A percentile compares a stretch with the other conserved stretches of the same genome.
Conservation (phyloP, 2,797 vertebrate genomes). For the Trachurus trachurus region DNA sequence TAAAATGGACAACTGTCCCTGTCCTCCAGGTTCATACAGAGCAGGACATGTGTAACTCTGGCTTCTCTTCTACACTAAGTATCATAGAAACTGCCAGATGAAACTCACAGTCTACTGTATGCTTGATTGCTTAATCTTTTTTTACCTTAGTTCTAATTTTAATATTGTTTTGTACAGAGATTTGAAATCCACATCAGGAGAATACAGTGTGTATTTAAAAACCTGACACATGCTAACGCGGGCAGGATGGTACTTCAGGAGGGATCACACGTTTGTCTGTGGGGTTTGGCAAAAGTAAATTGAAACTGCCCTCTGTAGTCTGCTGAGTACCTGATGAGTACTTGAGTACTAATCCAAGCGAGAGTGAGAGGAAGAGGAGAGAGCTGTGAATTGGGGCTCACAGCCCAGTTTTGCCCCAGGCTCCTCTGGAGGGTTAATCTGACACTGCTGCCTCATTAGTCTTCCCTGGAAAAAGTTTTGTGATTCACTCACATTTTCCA, state of each 20-base stretch:
- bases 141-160: too few species aligned
- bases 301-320: background rate
- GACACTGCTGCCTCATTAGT: constrained; percentile 14
- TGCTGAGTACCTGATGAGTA: constrained; percentile 3
- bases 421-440: background rate
- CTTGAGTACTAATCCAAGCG: background rate
- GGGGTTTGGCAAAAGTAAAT: constrained; percentile 4
- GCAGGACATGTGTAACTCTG: too few species aligned
- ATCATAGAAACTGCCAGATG: too few species aligned
- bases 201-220: constrained; percentile 11
- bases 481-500: constrained; percentile 2
- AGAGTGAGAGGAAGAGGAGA: background rate
- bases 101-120: too few species aligned
- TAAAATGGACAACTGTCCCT: too few species aligned
- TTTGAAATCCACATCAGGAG: background rate
- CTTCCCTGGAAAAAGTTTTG: constrained; percentile 3
- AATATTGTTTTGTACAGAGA: too few species aligned
- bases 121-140: too few species aligned
- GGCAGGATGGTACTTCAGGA: background rate
- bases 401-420: constrained; percentile 8
- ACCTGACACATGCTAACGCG: background rate
- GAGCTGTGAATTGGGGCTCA: background rate
- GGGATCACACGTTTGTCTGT: constrained; percentile 1
- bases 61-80: too few species aligned
- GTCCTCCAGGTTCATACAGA: too few species aligned